Base-by-base conservation (phyloP, 2,888 invertebrate species). In the Dusona sp. region DNA sequence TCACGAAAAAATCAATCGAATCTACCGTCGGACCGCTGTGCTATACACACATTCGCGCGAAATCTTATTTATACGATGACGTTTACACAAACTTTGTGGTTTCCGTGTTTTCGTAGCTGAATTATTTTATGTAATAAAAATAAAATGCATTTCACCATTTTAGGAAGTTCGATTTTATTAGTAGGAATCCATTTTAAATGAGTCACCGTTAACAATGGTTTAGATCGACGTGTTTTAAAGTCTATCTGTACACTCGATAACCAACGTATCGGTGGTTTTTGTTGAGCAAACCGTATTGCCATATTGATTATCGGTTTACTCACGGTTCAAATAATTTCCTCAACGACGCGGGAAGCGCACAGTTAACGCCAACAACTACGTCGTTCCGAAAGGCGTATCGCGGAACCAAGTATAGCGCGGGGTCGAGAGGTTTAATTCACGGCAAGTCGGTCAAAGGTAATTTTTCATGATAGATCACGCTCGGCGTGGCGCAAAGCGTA, bases 381-480 rank as follows among this genome's bases (percentile, higher is more conserved):
- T 73, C 54, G 54, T 36, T 73, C 51, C 51, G 16, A 38, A 6
- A 16, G 11, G 61, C 22, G 29, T 33, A 48, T 68, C n/a, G 36
- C 19, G 65, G 77, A 77, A 77, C 65, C 65, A 48, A 48, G 77
- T 29, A 45, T 25, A 67, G 38, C 57, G 25, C 51, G 57, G 29
- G 38, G 38, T 79, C 36, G 67, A 22, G 88, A 88, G 88, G 13
- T 89, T 88, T 90, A 88, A 90, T 83, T 89, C 87, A 90, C 90
- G 90, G 90, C 88, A 90, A 90, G 88, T 88, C 90, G 91, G 93
- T 94, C 94, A 94, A 94, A 94, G 94, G 94, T 94, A 94, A 94
- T 94, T 94, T 94, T 94, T 94, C 94, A 94, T 93, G 93, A 93
- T 92, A 91, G 93, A 93, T 92, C 93, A 93, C 90, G 93, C 93